These are phyloP conservation scores for Pyrochroa serraticornis DNA, from an alignment of 2,888 invertebrate genomes.

Conservation along the genomic window DNA sequence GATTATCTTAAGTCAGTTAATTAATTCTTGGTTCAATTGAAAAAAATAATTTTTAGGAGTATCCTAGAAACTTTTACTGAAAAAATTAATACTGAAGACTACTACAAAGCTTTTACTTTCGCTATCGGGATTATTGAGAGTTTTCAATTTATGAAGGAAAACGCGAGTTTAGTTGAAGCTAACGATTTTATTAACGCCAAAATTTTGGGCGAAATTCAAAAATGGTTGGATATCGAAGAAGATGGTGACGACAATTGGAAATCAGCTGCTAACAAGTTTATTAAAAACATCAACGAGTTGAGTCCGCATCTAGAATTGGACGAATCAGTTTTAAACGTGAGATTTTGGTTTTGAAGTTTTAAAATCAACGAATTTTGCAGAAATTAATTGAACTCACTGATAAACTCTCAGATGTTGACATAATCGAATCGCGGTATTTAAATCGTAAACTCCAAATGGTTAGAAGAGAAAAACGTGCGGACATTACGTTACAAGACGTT, in stretches of 20 bases:
- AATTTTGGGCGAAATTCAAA: conserved; percentile 13
- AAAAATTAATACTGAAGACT: conserved; percentile 9
- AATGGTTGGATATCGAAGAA: conserved; percentile 7
- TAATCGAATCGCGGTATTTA: conserved; percentile 1
- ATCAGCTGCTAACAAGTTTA: conserved; percentile 8
- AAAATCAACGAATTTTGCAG: conserved; percentile 4
- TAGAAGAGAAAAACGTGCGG: not conserved
- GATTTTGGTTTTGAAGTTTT: not conserved
- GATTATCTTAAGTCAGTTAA: not conserved
- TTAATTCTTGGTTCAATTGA: not conserved
- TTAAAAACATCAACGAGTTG: conserved; percentile 19
- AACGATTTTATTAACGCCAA: conserved; percentile 2
- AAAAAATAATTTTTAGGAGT: not conserved
- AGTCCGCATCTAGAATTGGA: conserved; percentile 15
- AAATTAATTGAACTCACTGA: conserved; percentile 18
- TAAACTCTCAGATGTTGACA: conserved; percentile 9
- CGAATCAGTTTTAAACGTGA: conserved; percentile 19
- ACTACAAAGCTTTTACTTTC: conserved; percentile 14
- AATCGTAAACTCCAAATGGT: conserved; percentile 2
- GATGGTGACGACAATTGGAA: not conserved
- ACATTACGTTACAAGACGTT: conserved; percentile 12
- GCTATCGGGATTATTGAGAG: conserved; percentile 16
- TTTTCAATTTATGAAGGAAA: conserved; percentile 6
- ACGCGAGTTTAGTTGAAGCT: not conserved
- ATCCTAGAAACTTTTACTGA: not conserved